phyloP scores from a whole-genome alignment of 2,888 invertebrate species.

The Blastobasis lacticolella region DNA sequence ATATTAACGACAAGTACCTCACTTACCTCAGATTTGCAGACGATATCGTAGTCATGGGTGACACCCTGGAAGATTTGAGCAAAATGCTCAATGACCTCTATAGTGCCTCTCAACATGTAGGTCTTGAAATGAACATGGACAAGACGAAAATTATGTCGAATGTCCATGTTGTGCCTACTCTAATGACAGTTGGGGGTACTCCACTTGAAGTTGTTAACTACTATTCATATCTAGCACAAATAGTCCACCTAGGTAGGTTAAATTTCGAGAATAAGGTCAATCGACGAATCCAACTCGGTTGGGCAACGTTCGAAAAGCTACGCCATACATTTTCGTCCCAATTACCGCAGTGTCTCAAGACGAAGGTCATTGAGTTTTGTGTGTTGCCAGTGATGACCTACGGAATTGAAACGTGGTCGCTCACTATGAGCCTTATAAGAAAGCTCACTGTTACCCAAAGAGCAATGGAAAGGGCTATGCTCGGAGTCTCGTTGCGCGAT shows the following conservation, averaged over 20 bases:
- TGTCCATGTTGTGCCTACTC: constrained; percentile 1
- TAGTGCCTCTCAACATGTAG: not conserved
- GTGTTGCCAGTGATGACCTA: constrained; percentile 1
- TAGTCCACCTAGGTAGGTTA: not conserved
- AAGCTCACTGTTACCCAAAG: too few species aligned
- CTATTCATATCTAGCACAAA: not conserved
- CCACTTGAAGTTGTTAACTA: constrained; percentile 3
- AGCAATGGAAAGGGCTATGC: too few species aligned
- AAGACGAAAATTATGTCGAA: constrained; percentile 4
- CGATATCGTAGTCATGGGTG: constrained; percentile 2
- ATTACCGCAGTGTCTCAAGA: constrained; percentile 1
- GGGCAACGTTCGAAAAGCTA: not conserved
- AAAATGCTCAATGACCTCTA: not conserved
- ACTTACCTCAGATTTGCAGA: constrained; percentile 1
- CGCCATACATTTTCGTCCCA: not conserved
- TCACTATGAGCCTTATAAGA: too few species aligned
- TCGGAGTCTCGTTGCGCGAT: too few species aligned
- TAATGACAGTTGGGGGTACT: not conserved
- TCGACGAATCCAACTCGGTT: not conserved
- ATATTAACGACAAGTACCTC: constrained; percentile 3
- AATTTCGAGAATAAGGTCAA: not conserved
- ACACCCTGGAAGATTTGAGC: not conserved
- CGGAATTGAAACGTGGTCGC: not conserved
- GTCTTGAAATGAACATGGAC: constrained; percentile 2
- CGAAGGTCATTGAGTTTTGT: not conserved